Evolutionary conservation across 64 coral and sea anemone species (phyloP).

Genomic region (Acropora yongei): DNA sequence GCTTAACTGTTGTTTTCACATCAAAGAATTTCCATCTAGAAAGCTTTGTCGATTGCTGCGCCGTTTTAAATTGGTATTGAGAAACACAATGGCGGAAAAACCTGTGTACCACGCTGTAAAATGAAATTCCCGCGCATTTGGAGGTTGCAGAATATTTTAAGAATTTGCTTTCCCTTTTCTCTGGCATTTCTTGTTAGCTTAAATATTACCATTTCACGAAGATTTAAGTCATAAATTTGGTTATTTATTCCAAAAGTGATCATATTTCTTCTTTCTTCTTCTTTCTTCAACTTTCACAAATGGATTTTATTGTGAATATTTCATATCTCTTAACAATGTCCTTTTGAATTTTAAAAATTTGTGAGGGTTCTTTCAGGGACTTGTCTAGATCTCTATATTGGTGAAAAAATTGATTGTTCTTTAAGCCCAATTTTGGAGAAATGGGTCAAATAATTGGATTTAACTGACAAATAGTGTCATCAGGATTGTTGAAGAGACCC

Average conservation of each 20-base stretch:
- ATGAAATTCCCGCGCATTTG: constrained; percentile 56
- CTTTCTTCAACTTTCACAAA: not conserved
- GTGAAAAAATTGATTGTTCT: too few relatives aligned
- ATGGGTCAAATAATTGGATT: too few relatives aligned
- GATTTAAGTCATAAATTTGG: not conserved
- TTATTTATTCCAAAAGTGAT: not conserved
- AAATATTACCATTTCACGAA: not conserved
- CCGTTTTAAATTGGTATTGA: not conserved
- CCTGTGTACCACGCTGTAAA: constrained; percentile 7
- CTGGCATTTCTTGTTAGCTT: not conserved
- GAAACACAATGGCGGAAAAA: not conserved
- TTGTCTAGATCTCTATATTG: too few relatives aligned
- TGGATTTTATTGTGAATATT: not conserved
- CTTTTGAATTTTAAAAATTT: not conserved
- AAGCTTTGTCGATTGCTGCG: not conserved
- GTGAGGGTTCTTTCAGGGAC: not conserved
- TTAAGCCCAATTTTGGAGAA: too few relatives aligned
- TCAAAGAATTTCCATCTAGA: not conserved
- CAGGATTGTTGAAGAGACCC: too few relatives aligned
- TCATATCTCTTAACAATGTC: too few relatives aligned
- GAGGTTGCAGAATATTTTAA: constrained; percentile 22
- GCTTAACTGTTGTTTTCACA: not conserved
- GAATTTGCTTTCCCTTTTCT: not conserved
- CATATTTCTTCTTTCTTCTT: not conserved
- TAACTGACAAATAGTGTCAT: too few relatives aligned